Percentiles rank a stretch among this genome's conserved stretches.
Conservation (phyloP, 1,140 invertebrate species). For the Hycleus phaleratus region DNA sequence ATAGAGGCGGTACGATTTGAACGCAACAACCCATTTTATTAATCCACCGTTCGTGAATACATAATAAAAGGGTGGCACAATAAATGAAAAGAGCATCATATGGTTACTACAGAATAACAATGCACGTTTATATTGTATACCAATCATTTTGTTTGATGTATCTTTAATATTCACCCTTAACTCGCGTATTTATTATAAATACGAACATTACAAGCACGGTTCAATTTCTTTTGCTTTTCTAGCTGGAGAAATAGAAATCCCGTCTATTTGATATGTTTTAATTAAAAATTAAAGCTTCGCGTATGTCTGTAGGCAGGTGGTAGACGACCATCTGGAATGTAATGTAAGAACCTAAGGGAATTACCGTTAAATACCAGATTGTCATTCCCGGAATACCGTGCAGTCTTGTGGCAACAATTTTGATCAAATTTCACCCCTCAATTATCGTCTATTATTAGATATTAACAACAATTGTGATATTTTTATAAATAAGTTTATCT, state of each 20-base stretch:
- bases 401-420: slow-evolving; percentile 2
- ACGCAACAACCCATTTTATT: slow-evolving; percentile 17
- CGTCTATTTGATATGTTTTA: no score
- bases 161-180: no score
- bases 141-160: no score
- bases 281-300: no score
- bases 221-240: no score
- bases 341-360: neutral
- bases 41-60: slow-evolving; percentile 13
- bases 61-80: slow-evolving; percentile 14
- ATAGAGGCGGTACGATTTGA: slow-evolving; percentile 4
- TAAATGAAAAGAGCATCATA: slow-evolving; percentile 12
- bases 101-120: neutral
- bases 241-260: no score
- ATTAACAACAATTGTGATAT: no score
- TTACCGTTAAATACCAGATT: neutral
- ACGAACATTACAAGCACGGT: no score
- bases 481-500: no score
- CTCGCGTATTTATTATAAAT: no score
- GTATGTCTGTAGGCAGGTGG: no score
- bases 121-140: neutral
- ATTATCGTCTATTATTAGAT: no score
- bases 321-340: neutral
- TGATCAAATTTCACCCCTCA: neutral
- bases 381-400: slow-evolving; percentile 5